phyloP scores from a whole-genome alignment of 1,140 invertebrate species.

The Cotesia chilonis region DNA sequence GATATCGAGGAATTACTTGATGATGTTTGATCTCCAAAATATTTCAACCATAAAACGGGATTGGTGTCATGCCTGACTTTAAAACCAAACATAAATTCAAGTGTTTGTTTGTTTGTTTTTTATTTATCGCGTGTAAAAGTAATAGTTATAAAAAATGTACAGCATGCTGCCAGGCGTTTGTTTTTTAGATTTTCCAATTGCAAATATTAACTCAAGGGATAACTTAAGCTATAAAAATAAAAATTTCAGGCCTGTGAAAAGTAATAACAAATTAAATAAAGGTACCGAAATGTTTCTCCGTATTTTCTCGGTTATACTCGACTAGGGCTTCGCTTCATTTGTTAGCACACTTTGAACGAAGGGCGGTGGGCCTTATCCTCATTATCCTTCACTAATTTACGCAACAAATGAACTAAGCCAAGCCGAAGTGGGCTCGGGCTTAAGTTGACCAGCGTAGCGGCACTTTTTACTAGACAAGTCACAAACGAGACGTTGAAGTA shows the following conservation, averaged over 20 bases:
- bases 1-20: no score
- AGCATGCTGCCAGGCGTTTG: not conserved
- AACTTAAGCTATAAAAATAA: not conserved
- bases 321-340: not conserved
- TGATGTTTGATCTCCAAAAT: no score
- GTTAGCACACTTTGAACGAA: slow-evolving; percentile 31
- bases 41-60: no score
- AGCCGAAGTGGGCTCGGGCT: slow-evolving; percentile 12
- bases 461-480: not conserved
- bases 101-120: no score
- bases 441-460: not conserved
- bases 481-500: not conserved
- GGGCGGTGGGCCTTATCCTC: slow-evolving; percentile 49
- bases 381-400: slow-evolving; percentile 57
- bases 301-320: not conserved
- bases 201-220: slow-evolving; percentile 31
- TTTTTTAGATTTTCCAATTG: slow-evolving; percentile 27
- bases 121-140: not conserved
- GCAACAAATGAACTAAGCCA: slow-evolving; percentile 49
- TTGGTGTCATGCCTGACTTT: no score
- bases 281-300: not conserved
- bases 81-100: no score
- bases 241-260: not conserved
- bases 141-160: not conserved
- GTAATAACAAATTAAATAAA: not conserved